These are phyloP conservation scores for Promerops cafer DNA, from an alignment of 2,113 vertebrate genomes.

Conservation along the genomic window DNA sequence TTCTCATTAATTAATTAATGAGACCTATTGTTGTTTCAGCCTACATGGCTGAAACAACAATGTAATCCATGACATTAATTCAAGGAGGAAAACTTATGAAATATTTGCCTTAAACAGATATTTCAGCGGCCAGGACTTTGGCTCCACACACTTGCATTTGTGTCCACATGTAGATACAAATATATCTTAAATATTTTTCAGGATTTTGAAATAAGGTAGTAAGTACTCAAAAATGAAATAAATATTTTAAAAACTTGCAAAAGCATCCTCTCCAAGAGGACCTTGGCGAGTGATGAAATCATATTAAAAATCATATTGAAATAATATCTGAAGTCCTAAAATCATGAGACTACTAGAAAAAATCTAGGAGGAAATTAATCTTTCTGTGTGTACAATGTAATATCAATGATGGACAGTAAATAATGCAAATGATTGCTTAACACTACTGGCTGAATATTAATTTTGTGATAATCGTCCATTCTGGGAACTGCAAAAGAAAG, in stretches of 20 bases:
- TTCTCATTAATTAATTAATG: not conserved
- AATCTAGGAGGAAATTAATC: not conserved
- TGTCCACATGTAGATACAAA: fast-evolving
- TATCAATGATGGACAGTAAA: not conserved
- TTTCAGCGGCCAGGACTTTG: not conserved
- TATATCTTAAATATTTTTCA: not conserved
- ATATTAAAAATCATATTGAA: not conserved
- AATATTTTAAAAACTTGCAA: not conserved
- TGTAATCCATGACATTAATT: not conserved
- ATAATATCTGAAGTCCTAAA: not conserved
- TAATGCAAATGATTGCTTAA: not conserved
- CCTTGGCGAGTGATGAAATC: not conserved
- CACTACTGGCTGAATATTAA: not conserved
- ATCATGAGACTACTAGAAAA: not conserved
- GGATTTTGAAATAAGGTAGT: not conserved
- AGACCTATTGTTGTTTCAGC: not conserved
- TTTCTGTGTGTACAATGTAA: not conserved
- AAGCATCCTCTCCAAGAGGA: not conserved
- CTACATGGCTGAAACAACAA: not conserved
- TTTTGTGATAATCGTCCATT: not conserved
- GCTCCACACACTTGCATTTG: not conserved
- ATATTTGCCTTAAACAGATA: not conserved
- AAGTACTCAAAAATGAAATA: not conserved
- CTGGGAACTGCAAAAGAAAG: not conserved
- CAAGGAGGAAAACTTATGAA: not conserved